Evolutionary conservation across 2,888 invertebrate genomes (phyloP).

Genomic region (Sesamia inferens): DNA sequence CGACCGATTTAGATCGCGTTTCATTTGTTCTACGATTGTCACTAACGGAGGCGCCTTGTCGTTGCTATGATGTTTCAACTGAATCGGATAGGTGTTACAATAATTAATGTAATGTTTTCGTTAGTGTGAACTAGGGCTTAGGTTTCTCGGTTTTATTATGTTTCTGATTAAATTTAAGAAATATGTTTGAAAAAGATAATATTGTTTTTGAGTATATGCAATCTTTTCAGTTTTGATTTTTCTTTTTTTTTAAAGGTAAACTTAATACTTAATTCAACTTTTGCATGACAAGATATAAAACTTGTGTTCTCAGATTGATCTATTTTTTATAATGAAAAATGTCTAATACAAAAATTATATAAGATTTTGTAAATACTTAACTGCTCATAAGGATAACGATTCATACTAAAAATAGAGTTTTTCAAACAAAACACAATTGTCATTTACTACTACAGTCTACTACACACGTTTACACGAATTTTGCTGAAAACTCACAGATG

Average conservation of each 20-base stretch:
- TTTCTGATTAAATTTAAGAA: not conserved
- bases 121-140: conserved; percentile 16
- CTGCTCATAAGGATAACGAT: no score
- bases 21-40: conserved; percentile 73
- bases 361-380: no score
- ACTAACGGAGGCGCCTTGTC: conserved; percentile 70
- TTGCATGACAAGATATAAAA: not conserved
- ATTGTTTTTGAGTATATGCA: not conserved
- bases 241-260: no score
- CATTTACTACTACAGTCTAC: no score
- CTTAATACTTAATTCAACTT: no score
- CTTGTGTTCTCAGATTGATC: not conserved
- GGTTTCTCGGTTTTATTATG: not conserved
- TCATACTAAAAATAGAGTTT: no score
- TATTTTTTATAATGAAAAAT: not conserved
- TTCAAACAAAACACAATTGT: no score
- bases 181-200: no score
- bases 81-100: conserved; percentile 52
- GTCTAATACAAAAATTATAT: conserved; percentile 28
- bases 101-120: conserved; percentile 18
- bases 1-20: conserved; percentile 78
- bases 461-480: no score
- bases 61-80: conserved; percentile 55
- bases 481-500: no score
- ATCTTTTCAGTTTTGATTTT: no score